A percentile compares a stretch with the other conserved stretches of the same genome.
Conservation (phyloP, 2,113 vertebrate species). For the Elephas maximus region DNA sequence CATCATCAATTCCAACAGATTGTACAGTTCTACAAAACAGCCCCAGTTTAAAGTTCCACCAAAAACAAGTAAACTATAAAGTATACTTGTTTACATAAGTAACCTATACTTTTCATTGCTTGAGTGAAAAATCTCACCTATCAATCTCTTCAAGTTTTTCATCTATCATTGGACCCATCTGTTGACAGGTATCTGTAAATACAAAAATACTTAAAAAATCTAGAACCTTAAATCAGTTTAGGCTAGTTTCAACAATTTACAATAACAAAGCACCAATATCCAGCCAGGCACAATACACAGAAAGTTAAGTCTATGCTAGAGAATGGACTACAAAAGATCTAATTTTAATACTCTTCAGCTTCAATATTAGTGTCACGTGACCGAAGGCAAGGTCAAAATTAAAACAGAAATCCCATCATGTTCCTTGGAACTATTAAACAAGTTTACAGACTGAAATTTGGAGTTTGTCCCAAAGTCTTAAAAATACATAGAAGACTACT, state of each 20-base stretch:
- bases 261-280: constrained; percentile 31
- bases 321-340: neutral
- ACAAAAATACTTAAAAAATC: constrained; percentile 66
- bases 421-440: constrained; percentile 26
- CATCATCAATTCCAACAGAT: constrained; percentile 9
- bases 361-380: constrained; percentile 24
- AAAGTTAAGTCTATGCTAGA: constrained; percentile 19
- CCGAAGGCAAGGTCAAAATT: constrained; percentile 31
- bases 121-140: constrained; percentile 88
- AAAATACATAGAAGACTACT: constrained; percentile 55
- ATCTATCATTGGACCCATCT: constrained; percentile 99
- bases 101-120: neutral
- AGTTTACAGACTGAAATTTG: constrained; percentile 44
- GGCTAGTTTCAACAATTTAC: constrained; percentile 38
- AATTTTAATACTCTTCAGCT: constrained; percentile 44
- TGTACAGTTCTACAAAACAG: neutral
- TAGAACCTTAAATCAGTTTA: constrained; percentile 49
- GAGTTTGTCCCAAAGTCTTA: constrained; percentile 27
- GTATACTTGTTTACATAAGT: neutral
- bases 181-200: constrained; percentile 95
- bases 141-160: constrained; percentile 98
- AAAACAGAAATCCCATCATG: constrained; percentile 52
- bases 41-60: neutral
- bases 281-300: neutral
- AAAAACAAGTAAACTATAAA: neutral